A percentile compares a stretch with the other conserved stretches of the same genome.
Evolutionary conservation across 2,888 invertebrate species (phyloP).

Genomic region (Ormia ochracea): DNA sequence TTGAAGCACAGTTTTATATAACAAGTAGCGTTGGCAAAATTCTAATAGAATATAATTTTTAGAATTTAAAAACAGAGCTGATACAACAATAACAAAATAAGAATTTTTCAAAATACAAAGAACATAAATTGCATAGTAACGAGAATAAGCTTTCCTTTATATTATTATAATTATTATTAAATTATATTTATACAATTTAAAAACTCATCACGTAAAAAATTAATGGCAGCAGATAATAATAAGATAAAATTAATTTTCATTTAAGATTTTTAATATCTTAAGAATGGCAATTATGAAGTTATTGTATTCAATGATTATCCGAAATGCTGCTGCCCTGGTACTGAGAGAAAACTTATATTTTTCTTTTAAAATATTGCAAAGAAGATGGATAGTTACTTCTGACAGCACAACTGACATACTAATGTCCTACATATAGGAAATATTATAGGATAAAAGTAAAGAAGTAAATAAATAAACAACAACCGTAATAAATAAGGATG

Average conservation of each 20-base stretch:
- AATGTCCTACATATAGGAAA: neutral
- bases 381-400: neutral
- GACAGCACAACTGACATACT: constrained; percentile 9
- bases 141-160: too few species aligned
- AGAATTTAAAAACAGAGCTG: too few species aligned
- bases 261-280: neutral
- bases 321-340: neutral
- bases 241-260: too few species aligned
- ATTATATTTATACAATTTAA: too few species aligned
- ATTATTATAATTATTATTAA: too few species aligned
- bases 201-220: too few species aligned
- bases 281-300: neutral
- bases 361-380: neutral
- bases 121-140: too few species aligned
- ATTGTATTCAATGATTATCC: neutral
- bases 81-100: too few species aligned
- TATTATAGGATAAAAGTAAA: neutral
- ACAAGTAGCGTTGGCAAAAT: constrained; percentile 19
- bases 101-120: too few species aligned
- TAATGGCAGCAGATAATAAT: too few species aligned
- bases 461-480: neutral
- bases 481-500: neutral
- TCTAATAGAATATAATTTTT: constrained; percentile 27
- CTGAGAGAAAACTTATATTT: neutral
- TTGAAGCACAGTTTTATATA: constrained; percentile 17